A percentile compares a stretch with the other conserved stretches of the same genome.
Evolutionary conservation across 2,888 invertebrate genomes (phyloP).

Genomic region (Mesodorylaimus sp.): DNA sequence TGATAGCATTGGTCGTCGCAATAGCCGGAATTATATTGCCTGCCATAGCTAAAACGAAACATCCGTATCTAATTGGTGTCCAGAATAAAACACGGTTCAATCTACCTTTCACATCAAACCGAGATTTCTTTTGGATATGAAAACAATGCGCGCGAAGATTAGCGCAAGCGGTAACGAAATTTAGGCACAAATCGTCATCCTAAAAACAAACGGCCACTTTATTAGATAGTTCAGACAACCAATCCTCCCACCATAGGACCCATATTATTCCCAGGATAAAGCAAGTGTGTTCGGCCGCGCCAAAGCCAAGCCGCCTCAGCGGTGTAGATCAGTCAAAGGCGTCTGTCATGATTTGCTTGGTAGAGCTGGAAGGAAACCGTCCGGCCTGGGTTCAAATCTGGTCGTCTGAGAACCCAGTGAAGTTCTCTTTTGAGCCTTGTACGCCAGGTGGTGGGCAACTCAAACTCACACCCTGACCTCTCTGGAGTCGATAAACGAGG

Average conservation of each 20-base stretch:
- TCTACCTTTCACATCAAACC: slow-evolving; percentile 83
- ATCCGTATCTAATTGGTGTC: slow-evolving; percentile 5
- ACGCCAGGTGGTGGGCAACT: too few species aligned
- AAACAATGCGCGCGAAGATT: slow-evolving; percentile 80
- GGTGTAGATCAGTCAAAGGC: too few species aligned
- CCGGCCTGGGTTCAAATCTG: too few species aligned
- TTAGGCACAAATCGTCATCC: slow-evolving; percentile 76
- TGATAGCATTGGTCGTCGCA: slow-evolving; percentile 92
- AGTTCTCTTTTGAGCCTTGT: too few species aligned
- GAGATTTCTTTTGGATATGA: slow-evolving; percentile 61
- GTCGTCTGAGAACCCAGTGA: too few species aligned
- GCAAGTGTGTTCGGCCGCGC: too few species aligned
- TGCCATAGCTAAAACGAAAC: slow-evolving; percentile 53
- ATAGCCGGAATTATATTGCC: slow-evolving; percentile 99
- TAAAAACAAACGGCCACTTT: slow-evolving; percentile 15
- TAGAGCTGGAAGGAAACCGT: too few species aligned
- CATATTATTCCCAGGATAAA: too few species aligned
- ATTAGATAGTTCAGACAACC: background rate
- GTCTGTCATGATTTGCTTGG: too few species aligned
- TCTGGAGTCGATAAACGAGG: too few species aligned
- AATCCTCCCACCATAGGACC: background rate
- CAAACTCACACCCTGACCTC: too few species aligned
- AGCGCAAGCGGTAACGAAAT: slow-evolving; percentile 85
- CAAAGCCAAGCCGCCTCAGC: too few species aligned
- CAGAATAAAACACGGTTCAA: background rate